Evolutionary conservation across 2,797 vertebrate genomes (phyloP).

Genomic region (Bovichtus diacanthus): DNA sequence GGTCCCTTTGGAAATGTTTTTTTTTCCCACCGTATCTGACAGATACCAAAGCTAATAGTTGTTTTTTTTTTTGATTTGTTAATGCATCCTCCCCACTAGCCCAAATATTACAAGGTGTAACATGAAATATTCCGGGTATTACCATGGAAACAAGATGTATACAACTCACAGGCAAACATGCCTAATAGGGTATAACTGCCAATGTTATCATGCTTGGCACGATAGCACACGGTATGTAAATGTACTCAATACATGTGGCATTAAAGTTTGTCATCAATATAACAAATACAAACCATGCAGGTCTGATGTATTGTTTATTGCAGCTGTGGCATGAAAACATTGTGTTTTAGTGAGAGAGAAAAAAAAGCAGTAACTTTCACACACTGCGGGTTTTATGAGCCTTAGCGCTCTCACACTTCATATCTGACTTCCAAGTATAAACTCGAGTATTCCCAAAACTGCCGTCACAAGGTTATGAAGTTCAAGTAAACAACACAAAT

Average conservation of each 20-base stretch:
- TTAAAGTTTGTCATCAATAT: neutral
- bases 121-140: slow-evolving; percentile 21
- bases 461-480: slow-evolving; percentile 57
- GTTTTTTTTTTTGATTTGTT: slow-evolving; percentile 13
- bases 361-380: slow-evolving; percentile 37
- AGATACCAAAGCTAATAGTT: slow-evolving; percentile 10
- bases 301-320: slow-evolving; percentile 2
- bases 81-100: slow-evolving; percentile 19
- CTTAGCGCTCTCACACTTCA: slow-evolving; percentile 19
- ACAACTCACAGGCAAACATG: neutral
- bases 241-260: neutral
- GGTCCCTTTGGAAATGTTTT: slow-evolving; percentile 35
- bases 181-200: neutral
- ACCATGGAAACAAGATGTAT: slow-evolving; percentile 32
- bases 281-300: neutral
- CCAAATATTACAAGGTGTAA: slow-evolving; percentile 14
- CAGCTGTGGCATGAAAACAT: neutral
- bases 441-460: slow-evolving; percentile 58
- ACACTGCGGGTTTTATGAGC: slow-evolving; percentile 50
- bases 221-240: neutral
- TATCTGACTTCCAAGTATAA: slow-evolving; percentile 49
- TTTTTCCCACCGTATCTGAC: slow-evolving; percentile 14
- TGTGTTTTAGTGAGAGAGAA: neutral
- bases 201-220: neutral
- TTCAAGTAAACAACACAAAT: slow-evolving; percentile 71